Conservation (phyloP, 2,797 vertebrate genomes). For the Petrocephalus schoutedeni region DNA sequence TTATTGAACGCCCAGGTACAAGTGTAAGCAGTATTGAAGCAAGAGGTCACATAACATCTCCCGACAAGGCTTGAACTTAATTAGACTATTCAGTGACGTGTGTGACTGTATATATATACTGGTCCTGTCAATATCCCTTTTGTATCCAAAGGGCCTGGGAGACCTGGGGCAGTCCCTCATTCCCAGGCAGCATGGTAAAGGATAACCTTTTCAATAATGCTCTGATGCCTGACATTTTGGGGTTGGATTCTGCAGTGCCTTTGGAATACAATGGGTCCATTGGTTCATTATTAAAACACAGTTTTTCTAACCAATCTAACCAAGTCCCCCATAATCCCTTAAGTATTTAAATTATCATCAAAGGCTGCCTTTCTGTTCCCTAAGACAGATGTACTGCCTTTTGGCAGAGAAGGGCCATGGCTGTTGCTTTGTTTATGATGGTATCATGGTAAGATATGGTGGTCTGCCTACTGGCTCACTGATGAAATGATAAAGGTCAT, state of each 20-base stretch:
- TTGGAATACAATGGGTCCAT: not conserved
- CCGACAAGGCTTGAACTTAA: not conserved
- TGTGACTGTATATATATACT: not conserved
- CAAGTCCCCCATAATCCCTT: not conserved
- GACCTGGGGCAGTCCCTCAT: not conserved
- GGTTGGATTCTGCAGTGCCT: not conserved
- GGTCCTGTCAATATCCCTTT: not conserved
- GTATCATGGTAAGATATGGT: not conserved
- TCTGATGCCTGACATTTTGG: constrained; percentile 4
- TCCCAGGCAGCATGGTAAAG: not conserved
- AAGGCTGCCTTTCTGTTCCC: not conserved
- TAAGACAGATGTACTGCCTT: not conserved
- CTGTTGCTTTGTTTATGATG: not conserved
- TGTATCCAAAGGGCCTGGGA: not conserved
- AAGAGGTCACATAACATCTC: not conserved
- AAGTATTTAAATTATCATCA: constrained; percentile 6
- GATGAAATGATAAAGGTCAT: not conserved
- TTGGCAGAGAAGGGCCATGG: not conserved
- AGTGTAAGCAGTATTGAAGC: not conserved
- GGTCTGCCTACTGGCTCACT: not conserved
- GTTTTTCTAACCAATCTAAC: not conserved
- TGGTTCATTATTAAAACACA: not conserved
- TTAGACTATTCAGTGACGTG: not conserved
- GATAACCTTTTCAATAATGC: constrained; percentile 12
- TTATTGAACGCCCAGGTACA: not conserved